Percentiles rank a stretch among this genome's conserved stretches.
Evolutionary conservation across 1,140 invertebrate genomes (phyloP).

Genomic region (Atopsyche davidsoni): DNA sequence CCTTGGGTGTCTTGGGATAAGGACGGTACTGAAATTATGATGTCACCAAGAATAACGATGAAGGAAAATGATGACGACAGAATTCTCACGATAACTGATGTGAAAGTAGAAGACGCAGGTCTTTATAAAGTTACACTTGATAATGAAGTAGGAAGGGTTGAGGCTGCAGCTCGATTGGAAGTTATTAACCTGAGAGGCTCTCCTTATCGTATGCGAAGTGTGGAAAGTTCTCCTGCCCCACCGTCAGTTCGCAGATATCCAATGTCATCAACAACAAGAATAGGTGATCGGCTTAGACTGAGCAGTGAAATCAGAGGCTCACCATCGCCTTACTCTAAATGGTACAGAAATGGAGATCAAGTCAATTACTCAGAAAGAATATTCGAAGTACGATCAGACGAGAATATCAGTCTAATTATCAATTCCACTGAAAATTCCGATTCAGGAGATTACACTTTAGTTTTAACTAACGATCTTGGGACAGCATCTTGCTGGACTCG

Average conservation of each 20-base stretch:
- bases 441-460: constrained; percentile 64
- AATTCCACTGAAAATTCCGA: constrained; percentile 47
- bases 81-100: constrained; percentile 71
- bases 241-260: constrained; percentile 39
- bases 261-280: constrained; percentile 40
- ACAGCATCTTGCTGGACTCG: constrained; percentile 23
- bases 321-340: constrained; percentile 53
- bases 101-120: constrained; percentile 71
- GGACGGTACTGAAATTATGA: constrained; percentile 59
- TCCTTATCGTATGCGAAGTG: constrained; percentile 38
- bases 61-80: constrained; percentile 70
- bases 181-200: constrained; percentile 58
- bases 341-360: constrained; percentile 55
- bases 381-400: constrained; percentile 32
- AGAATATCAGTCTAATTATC: constrained; percentile 44
- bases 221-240: constrained; percentile 41
- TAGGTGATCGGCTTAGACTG: constrained; percentile 51
- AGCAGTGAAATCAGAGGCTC: constrained; percentile 51
- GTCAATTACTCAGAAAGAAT: constrained; percentile 33
- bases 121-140: constrained; percentile 74
- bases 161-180: constrained; percentile 73
- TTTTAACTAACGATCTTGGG: constrained; percentile 63
- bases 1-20: constrained; percentile 80
- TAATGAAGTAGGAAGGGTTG: constrained; percentile 74
- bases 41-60: constrained; percentile 58